These are phyloP conservation scores for Oscheius sp. DNA, from an alignment of 2,888 invertebrate genomes.

Conservation along the genomic window DNA sequence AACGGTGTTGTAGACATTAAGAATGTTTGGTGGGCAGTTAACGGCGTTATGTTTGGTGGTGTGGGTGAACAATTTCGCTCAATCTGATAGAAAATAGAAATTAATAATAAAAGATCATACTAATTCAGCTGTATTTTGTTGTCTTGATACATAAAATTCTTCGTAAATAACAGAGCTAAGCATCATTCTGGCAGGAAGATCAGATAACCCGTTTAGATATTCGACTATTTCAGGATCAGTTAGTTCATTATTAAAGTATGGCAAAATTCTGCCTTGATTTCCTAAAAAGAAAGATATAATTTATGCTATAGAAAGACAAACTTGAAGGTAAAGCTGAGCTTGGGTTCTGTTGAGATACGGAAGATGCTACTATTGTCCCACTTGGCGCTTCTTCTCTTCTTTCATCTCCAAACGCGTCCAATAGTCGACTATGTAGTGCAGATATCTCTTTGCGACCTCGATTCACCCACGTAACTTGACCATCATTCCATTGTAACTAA, in stretches of 20 bases:
- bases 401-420: conserved; percentile 49
- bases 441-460: conserved; percentile 36
- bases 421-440: conserved; percentile 39
- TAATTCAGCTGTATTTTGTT: conserved; percentile 26
- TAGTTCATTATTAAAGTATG: conserved; percentile 37
- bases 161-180: conserved; percentile 44
- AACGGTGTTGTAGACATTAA: conserved; percentile 2
- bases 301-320: not conserved
- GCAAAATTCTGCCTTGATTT: conserved; percentile 33
- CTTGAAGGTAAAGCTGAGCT: not conserved
- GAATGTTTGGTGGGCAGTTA: conserved; percentile 7
- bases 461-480: conserved; percentile 36
- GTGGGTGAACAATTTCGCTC: not conserved
- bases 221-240: conserved; percentile 32
- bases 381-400: conserved; percentile 30
- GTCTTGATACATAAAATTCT: conserved; percentile 43
- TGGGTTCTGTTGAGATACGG: not conserved
- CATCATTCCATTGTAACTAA: conserved; percentile 50
- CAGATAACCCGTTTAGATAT: conserved; percentile 53
- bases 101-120: not conserved
- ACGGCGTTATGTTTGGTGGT: not conserved
- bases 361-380: not conserved
- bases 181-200: conserved; percentile 55
- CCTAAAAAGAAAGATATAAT: not conserved
- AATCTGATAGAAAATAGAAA: not conserved